Evolutionary conservation across 1,140 invertebrate species (phyloP).

Genomic region (Drosophila azteca): DNA sequence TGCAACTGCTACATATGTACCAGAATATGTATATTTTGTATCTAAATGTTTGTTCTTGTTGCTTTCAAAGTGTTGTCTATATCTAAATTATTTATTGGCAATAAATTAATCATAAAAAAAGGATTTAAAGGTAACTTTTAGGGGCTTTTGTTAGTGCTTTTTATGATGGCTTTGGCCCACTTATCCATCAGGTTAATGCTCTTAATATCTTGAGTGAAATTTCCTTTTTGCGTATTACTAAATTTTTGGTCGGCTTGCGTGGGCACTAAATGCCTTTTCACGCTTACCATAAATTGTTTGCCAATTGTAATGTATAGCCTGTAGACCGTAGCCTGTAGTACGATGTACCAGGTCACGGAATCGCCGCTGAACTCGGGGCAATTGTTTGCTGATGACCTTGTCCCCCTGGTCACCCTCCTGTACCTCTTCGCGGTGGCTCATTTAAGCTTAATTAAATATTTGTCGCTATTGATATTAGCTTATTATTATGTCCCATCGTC

Average conservation of each 20-base stretch:
- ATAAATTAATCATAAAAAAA: slow-evolving; percentile 53
- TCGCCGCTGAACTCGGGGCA: slow-evolving; percentile 20
- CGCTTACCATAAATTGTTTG: slow-evolving; percentile 42
- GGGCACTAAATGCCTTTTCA: slow-evolving; percentile 9
- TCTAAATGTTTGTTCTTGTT: slow-evolving; percentile 58
- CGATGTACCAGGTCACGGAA: slow-evolving; percentile 19
- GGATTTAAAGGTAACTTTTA: background rate
- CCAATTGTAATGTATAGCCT: slow-evolving; percentile 44
- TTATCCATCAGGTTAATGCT: background rate
- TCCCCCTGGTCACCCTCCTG: background rate
- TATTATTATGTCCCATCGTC: slow-evolving; percentile 50
- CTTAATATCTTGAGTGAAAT: background rate
- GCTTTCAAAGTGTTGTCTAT: slow-evolving; percentile 49
- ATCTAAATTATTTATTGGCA: slow-evolving; percentile 32
- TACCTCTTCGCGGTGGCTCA: slow-evolving; percentile 1
- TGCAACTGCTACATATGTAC: slow-evolving; percentile 13
- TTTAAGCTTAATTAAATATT: slow-evolving; percentile 80
- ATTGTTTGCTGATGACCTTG: slow-evolving; percentile 48
- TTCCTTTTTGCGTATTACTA: background rate
- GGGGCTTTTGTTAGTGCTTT: too few species aligned
- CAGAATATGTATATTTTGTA: slow-evolving; percentile 35
- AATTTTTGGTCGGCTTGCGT: slow-evolving; percentile 1
- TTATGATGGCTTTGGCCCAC: too few species aligned
- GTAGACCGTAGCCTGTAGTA: background rate
- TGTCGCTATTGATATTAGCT: slow-evolving; percentile 65